phyloP scores from a whole-genome alignment of 2,113 vertebrate genomes.

The Brienomyrus longianalis region DNA sequence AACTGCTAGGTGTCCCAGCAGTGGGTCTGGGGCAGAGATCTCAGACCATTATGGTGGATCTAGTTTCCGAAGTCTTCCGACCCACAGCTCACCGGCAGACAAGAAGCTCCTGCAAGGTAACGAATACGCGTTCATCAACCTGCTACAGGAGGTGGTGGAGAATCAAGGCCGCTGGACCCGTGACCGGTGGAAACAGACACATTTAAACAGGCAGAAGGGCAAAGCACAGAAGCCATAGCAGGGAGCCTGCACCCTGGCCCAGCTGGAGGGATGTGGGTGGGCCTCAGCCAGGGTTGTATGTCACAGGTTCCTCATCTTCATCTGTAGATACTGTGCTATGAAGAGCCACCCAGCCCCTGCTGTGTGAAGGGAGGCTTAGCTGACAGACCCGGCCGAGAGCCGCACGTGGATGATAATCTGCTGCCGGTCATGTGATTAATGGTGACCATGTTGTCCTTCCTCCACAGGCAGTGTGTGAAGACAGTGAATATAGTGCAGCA shows the following conservation, averaged over 20 bases:
- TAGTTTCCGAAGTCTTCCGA: slow-evolving; percentile 29
- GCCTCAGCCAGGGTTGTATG: background rate
- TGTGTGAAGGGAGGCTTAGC: background rate
- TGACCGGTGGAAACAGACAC: slow-evolving; percentile 58
- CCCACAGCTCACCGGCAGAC: slow-evolving; percentile 43
- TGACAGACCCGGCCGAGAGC: background rate
- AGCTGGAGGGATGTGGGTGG: background rate
- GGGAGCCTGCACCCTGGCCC: background rate
- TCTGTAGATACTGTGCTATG: background rate
- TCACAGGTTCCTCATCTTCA: background rate
- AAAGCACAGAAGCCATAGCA: slow-evolving; percentile 11
- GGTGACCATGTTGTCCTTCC: background rate
- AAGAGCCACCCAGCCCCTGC: background rate
- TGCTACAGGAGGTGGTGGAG: slow-evolving; percentile 67
- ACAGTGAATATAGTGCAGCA: background rate
- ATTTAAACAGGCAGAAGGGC: slow-evolving; percentile 39
- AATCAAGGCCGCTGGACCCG: slow-evolving; percentile 69
- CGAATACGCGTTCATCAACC: slow-evolving; percentile 53
- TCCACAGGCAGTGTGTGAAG: background rate
- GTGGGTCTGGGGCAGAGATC: background rate
- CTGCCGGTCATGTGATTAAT: background rate
- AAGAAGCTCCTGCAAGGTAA: slow-evolving; percentile 45
- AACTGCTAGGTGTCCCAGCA: background rate
- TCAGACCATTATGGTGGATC: background rate
- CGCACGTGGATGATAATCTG: background rate